Percentiles rank a stretch among this genome's conserved stretches.
phyloP scores from a whole-genome alignment of 2,888 invertebrate species.

The Parochlus steinenii region DNA sequence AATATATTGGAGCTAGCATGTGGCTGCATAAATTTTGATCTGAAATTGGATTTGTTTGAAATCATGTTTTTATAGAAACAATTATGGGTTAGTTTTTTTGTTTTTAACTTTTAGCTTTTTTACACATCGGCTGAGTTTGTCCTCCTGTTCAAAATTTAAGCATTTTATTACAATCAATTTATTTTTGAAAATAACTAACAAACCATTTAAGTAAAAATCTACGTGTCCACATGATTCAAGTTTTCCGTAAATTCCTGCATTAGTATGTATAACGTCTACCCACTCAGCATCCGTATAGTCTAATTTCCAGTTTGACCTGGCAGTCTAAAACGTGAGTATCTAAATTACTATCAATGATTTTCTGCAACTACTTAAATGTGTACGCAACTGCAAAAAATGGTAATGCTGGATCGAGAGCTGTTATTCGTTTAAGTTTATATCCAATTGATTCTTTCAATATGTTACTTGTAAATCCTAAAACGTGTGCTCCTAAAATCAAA shows the following conservation, averaged over 20 bases:
- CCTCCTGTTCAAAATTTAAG: not conserved
- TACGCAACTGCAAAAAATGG: conserved; percentile 37
- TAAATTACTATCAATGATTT: not conserved
- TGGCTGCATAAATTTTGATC: conserved; percentile 20
- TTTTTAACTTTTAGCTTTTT: conserved; percentile 16
- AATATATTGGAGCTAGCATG: conserved; percentile 18
- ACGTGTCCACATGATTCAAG: conserved; percentile 39
- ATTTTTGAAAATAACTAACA: conserved; percentile 24
- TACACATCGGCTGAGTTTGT: conserved; percentile 16
- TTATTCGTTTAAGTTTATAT: conserved; percentile 26
- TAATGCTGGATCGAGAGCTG: conserved; percentile 44
- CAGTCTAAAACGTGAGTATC: not conserved
- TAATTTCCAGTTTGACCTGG: too few species aligned
- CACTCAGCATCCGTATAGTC: too few species aligned
- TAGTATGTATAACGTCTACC: conserved; percentile 40
- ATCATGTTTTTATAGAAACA: not conserved
- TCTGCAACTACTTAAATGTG: not conserved
- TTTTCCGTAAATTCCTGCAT: conserved; percentile 40
- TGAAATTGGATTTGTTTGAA: conserved; percentile 12
- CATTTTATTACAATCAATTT: not conserved
- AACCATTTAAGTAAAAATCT: conserved; percentile 50
- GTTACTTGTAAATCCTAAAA: conserved; percentile 30
- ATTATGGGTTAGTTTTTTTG: not conserved
- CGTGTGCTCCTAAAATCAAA: too few species aligned
- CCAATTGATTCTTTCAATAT: conserved; percentile 14